These are phyloP conservation scores for Anoplopoma fimbria DNA, from an alignment of 2,113 vertebrate genomes.

Conservation along the genomic window DNA sequence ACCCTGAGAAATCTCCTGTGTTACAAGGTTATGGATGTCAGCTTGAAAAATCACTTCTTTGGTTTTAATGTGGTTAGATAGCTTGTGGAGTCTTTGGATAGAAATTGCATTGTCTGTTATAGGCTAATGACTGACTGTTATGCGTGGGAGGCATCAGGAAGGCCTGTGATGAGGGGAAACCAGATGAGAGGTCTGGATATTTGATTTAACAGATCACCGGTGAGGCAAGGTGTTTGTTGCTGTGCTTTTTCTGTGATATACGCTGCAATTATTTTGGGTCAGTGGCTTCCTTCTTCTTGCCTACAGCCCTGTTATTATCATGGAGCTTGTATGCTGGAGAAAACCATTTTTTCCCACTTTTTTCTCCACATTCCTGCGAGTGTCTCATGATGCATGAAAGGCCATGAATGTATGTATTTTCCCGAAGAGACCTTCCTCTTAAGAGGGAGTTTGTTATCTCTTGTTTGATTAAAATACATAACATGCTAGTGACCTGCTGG, in stretches of 20 bases:
- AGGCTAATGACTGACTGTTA: constrained; percentile 41
- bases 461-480: not conserved
- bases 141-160: constrained; percentile 7
- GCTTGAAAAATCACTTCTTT: constrained; percentile 56
- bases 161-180: constrained; percentile 32
- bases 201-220: constrained; percentile 8
- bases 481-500: not conserved
- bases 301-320: not conserved
- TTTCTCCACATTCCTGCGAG: constrained; percentile 42
- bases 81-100: constrained; percentile 31
- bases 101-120: constrained; percentile 41
- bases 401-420: constrained; percentile 17
- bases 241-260: not conserved
- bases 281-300: not conserved
- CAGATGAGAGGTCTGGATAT: constrained; percentile 36
- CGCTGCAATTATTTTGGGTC: not conserved
- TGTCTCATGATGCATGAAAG: constrained; percentile 45
- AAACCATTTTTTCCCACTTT: not conserved
- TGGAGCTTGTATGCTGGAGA: not conserved
- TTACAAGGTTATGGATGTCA: constrained; percentile 43
- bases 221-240: constrained; percentile 15
- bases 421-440: not conserved
- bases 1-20: not conserved
- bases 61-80: constrained; percentile 51
- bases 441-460: not conserved